These are phyloP conservation scores for Cheilosia impressa DNA, from an alignment of 2,888 invertebrate species.

Conservation along the genomic window DNA sequence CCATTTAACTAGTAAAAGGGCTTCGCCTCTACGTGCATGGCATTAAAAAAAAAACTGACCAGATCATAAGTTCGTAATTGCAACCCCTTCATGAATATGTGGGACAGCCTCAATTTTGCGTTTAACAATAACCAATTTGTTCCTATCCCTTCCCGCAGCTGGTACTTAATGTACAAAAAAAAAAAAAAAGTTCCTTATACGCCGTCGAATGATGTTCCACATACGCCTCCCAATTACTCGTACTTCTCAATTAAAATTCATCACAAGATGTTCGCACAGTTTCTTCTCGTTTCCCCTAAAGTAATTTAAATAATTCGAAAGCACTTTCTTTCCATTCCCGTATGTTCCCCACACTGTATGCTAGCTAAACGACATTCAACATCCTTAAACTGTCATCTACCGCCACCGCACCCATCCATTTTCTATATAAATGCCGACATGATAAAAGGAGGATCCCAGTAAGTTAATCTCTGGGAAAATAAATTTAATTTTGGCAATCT, in stretches of 20 bases:
- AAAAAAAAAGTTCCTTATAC: conserved; percentile 3
- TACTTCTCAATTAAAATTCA: conserved; percentile 48
- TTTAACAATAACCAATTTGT: conserved; percentile 11
- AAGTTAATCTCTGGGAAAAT: conserved; percentile 49
- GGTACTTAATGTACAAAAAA: not conserved
- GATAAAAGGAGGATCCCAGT: conserved; percentile 9
- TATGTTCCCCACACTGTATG: not conserved
- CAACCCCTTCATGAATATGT: too few relatives aligned
- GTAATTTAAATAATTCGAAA: conserved; percentile 51
- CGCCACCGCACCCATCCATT: not conserved
- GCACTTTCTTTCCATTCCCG: conserved; percentile 14
- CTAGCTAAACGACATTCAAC: conserved; percentile 16
- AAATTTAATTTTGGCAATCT: conserved; percentile 57
- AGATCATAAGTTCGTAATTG: too few relatives aligned
- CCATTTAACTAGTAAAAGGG: too few relatives aligned
- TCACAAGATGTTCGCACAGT: conserved; percentile 17
- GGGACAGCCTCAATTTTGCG: not conserved
- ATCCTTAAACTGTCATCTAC: conserved; percentile 5
- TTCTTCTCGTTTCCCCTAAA: conserved; percentile 1
- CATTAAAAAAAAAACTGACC: too few relatives aligned
- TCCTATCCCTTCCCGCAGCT: not conserved
- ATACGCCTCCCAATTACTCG: not conserved
- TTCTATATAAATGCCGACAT: not conserved
- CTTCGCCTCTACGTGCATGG: too few relatives aligned
- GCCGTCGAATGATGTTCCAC: conserved; percentile 3